Evolutionary conservation across 2,888 invertebrate genomes (phyloP).

Genomic region (Candidula unifasciata): DNA sequence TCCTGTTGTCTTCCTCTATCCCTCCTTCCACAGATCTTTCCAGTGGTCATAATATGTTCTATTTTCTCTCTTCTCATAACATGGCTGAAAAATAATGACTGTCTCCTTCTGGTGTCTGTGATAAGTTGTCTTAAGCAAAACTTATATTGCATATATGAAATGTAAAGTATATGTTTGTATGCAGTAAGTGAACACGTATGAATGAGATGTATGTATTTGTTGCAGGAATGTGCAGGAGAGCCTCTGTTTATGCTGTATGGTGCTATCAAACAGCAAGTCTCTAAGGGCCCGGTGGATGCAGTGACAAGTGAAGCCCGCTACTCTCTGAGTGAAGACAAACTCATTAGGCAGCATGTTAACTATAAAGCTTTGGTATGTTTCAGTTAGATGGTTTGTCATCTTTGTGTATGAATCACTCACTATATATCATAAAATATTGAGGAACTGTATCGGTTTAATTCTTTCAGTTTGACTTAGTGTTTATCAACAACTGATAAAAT

Average conservation of each 20-base stretch:
- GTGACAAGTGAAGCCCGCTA: conserved; percentile 98
- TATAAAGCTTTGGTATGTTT: conserved; percentile 88
- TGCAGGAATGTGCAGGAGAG: conserved; percentile 96
- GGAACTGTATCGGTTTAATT: neutral
- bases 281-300: conserved; percentile 99
- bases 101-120: no score
- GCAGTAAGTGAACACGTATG: no score
- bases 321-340: conserved; percentile 98
- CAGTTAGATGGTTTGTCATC: neutral
- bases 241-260: conserved; percentile 98
- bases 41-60: no score
- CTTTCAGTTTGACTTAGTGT: no score
- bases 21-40: no score
- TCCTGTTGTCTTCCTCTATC: no score
- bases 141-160: no score
- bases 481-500: no score
- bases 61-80: no score
- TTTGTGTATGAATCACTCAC: neutral
- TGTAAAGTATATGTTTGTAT: no score
- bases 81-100: no score
- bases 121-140: no score
- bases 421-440: neutral
- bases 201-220: neutral
- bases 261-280: conserved; percentile 99
- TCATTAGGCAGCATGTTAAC: conserved; percentile 98